Base-by-base conservation (phyloP, 2,797 vertebrate species). In the Chaunax sp. region DNA sequence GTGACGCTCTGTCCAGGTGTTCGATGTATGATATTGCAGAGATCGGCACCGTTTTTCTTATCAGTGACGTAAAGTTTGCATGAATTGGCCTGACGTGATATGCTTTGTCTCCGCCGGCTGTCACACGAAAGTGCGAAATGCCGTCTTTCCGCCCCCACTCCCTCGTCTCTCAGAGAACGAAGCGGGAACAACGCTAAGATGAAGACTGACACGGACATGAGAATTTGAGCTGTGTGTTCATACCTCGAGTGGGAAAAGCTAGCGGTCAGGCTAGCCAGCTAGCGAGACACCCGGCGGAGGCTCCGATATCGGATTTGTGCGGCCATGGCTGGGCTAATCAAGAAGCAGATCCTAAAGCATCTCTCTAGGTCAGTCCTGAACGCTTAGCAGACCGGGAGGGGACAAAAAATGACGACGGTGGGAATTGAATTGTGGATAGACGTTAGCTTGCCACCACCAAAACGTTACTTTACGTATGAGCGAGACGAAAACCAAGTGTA, bases 341-440 rank as follows among this genome's bases (percentile, higher is more conserved):
- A 95, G 89, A 95, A 95, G 86, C 94, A 95, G 91, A 95, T 95
- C 85, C 89, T 95, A 78, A 95, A 95, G 84, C 94, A 95, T 88
- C 92, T 95, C 57, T 95, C 94, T 91, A 95, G 94, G 94, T 95
- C 77, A 88, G 94, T 93, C 8, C 19, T 25, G 37, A 35, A 3
- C 53, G 1, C 8, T 66, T 53, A 64, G 45, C 49, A 12, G 56
- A 11, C 41, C 37, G 52, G 9, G 30, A 44, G 41, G 2, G 33
- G 20, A 18, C 20, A 18, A 52, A 14, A 12, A 23, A 2, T 45
- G 44, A 16, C 43, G 52, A 44, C 23, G 33, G 28, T n/a, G 22
- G 30, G 23, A 37, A 13, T 16, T 44, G 18, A 51, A 30, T 66
- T 69, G 78, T 67, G 76, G 14, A 15, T 19, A 55, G 43, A 26